Evolutionary conservation across 2,797 vertebrate genomes (phyloP).

Genomic region (Triplophysa yarkandensis): DNA sequence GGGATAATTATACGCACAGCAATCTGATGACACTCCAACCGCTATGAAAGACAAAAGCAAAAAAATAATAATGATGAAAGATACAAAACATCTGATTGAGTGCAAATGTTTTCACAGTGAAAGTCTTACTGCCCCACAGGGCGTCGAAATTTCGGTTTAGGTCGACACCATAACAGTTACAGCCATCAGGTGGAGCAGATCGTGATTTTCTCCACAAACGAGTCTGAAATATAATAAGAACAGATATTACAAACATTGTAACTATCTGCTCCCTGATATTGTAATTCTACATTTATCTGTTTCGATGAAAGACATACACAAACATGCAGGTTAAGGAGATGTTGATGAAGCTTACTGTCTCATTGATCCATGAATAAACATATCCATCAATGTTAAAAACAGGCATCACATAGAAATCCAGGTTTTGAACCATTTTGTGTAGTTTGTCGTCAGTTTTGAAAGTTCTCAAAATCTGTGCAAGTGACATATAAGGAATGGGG

Average conservation of each 20-base stretch:
- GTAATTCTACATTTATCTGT: no score
- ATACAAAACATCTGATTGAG: neutral
- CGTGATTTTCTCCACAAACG: constrained; percentile 80
- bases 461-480: constrained; percentile 70
- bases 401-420: constrained; percentile 84
- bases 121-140: constrained; percentile 77
- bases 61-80: no score
- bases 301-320: no score
- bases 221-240: constrained; percentile 57
- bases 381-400: constrained; percentile 86
- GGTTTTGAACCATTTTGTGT: constrained; percentile 30
- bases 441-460: constrained; percentile 68
- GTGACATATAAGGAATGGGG: neutral
- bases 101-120: neutral
- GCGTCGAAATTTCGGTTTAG: constrained; percentile 79
- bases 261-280: neutral
- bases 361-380: constrained; percentile 71
- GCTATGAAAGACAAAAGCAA: constrained; percentile 57
- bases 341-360: constrained; percentile 62
- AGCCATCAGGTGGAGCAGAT: constrained; percentile 59
- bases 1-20: constrained; percentile 67
- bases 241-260: neutral
- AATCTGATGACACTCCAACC: constrained; percentile 71
- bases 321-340: no score
- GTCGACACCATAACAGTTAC: constrained; percentile 74